Base-by-base conservation (phyloP, 2,888 invertebrate species). In the Azorinus chamasolen region DNA sequence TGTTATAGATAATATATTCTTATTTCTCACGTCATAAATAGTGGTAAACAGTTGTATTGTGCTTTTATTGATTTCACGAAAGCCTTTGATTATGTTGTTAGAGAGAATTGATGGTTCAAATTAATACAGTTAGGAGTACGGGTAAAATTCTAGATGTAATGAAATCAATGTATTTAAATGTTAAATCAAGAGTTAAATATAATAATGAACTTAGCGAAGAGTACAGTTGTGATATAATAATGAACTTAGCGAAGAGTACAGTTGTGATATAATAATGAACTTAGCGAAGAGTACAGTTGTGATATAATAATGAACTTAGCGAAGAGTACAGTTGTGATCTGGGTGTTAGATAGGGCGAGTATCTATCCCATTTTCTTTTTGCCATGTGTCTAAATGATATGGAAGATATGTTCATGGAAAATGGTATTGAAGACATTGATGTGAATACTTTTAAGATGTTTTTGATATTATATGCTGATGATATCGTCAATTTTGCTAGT, bases 341-440 rank as follows among this genome's bases (percentile, higher is more conserved):
- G 12, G 63, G 63, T 3, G 63, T 64, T 4, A 27, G 71, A 25
- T 64, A 71, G 37, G 71, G 64, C 6, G 65, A 72, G 18, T 65
- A 59, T 46, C 53, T 72, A 59, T 72, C 72, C 5, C 72, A 53
- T 2, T 53, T 72, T 46, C 32, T 72, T 6, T 72, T 72, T 61
- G 24, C 50, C 16, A 46, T 71, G 57, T 71, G 25, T 27, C 5
- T 71, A 5, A 71, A 71, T 63, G 63, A 71, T 57, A 32, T 71
- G 10, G 57, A 71, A 50, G 20, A 63, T 14, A 50, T 20, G 14
- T 61, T 45, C 14, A 24, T 45, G 12, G 16, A 32, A 24, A 61
- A 48, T 16, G 55, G 55, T 32, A 2, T 20, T 18, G 41, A 50
- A 12, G 71, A 64, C 10, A 25, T 57, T 18, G 57, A 70, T 41